Evolutionary conservation across 2,113 vertebrate species (phyloP).

Genomic region (Peromyscus maniculatus): DNA sequence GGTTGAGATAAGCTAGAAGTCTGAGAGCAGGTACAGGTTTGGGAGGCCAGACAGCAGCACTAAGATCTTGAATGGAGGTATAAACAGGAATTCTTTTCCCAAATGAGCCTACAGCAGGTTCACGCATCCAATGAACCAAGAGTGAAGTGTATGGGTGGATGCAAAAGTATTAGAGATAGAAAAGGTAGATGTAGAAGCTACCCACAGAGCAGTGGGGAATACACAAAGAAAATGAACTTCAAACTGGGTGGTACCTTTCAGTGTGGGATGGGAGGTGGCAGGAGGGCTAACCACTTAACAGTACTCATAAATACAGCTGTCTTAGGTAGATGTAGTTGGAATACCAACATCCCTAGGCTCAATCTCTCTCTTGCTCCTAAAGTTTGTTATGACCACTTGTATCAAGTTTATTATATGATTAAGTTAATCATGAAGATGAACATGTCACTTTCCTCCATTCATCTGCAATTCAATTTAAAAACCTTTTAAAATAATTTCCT

Average conservation of each 20-base stretch:
- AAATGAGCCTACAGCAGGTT: neutral
- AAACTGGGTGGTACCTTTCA: neutral
- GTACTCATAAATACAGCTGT: neutral
- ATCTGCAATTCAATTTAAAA: neutral
- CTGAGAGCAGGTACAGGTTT: neutral
- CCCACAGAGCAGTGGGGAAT: neutral
- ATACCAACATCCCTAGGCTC: neutral
- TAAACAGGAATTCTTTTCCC: neutral
- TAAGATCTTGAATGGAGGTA: neutral
- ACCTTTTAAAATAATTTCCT: neutral
- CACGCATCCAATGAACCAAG: neutral
- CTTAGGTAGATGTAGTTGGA: neutral
- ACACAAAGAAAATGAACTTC: neutral
- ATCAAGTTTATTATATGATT: neutral
- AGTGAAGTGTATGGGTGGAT: neutral
- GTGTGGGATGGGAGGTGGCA: neutral
- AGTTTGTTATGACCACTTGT: neutral
- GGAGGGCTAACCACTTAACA: neutral
- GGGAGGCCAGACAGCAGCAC: neutral
- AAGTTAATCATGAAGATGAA: neutral
- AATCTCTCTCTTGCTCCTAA: neutral
- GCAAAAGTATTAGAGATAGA: neutral
- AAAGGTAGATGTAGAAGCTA: neutral
- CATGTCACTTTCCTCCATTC: slow-evolving; percentile 18
- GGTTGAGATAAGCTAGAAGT: neutral